phyloP scores from a whole-genome alignment of 2,113 vertebrate genomes.

The Campylorhamphus procurvoides region DNA sequence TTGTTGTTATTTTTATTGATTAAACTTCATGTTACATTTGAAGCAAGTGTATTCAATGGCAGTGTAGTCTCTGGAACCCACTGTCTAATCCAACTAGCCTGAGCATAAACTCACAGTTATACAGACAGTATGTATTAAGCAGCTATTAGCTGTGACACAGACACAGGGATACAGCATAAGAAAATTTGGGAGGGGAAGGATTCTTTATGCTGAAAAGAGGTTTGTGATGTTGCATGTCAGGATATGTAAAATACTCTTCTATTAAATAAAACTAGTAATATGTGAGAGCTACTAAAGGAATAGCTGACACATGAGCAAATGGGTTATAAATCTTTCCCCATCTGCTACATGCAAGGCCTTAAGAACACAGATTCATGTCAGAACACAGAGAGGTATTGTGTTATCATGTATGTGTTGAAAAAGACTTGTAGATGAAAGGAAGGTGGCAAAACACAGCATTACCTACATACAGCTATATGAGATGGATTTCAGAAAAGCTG shows the following conservation, averaged over 20 bases:
- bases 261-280: constrained; percentile 5
- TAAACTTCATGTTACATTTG: constrained; percentile 35
- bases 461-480: background rate
- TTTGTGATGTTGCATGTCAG: background rate
- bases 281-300: background rate
- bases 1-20: constrained; percentile 34
- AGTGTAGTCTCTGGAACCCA: background rate
- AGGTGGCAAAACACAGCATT: background rate
- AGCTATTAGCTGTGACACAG: background rate
- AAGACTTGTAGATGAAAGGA: background rate
- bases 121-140: background rate
- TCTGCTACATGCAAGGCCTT: background rate
- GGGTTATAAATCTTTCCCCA: background rate
- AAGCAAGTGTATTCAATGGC: background rate
- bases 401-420: background rate
- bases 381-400: background rate
- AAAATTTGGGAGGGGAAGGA: background rate
- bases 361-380: background rate
- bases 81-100: constrained; percentile 13
- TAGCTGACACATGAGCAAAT: background rate
- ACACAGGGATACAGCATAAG: background rate
- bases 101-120: background rate
- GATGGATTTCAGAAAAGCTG: background rate
- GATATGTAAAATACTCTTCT: background rate
- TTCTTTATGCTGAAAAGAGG: background rate